phyloP scores from a whole-genome alignment of 2,888 invertebrate species.

The Campopleginae sp. region DNA sequence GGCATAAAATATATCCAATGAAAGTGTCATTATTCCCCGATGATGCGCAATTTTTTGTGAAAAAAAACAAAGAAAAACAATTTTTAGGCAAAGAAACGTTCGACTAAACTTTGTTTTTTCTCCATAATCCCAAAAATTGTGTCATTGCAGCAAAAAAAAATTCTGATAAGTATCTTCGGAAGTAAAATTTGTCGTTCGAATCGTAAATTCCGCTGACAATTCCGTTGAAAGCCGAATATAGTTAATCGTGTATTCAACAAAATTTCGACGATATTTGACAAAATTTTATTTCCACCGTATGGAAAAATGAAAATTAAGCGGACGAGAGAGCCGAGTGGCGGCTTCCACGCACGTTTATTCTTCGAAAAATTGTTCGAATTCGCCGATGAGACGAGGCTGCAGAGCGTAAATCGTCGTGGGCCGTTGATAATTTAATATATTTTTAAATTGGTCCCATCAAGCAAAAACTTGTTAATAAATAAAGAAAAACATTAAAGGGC shows the following conservation, averaged over 20 bases:
- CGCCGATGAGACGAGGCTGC: background rate
- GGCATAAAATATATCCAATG: background rate
- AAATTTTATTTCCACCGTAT: no score
- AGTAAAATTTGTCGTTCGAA: no score
- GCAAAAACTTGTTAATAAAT: background rate
- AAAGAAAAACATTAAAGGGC: background rate
- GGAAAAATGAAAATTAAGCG: background rate
- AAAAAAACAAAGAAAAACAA: no score
- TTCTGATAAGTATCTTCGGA: no score
- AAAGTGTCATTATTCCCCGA: conserved; percentile 7
- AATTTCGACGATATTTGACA: background rate
- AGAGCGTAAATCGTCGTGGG: background rate
- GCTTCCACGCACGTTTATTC: background rate
- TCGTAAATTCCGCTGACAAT: no score
- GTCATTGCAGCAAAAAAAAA: no score
- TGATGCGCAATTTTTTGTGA: background rate
- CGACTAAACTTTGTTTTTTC: no score
- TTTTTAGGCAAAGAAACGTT: no score
- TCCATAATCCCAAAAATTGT: no score
- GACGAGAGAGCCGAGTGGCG: no score
- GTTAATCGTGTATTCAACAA: no score
- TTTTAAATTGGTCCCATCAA: background rate
- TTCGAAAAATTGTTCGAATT: background rate
- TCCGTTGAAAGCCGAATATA: no score
- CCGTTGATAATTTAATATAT: background rate